Percentiles rank a stretch among this genome's conserved stretches.
These are phyloP conservation scores for Globia sparganii DNA, from an alignment of 2,888 invertebrate species.

Conservation along the genomic window DNA sequence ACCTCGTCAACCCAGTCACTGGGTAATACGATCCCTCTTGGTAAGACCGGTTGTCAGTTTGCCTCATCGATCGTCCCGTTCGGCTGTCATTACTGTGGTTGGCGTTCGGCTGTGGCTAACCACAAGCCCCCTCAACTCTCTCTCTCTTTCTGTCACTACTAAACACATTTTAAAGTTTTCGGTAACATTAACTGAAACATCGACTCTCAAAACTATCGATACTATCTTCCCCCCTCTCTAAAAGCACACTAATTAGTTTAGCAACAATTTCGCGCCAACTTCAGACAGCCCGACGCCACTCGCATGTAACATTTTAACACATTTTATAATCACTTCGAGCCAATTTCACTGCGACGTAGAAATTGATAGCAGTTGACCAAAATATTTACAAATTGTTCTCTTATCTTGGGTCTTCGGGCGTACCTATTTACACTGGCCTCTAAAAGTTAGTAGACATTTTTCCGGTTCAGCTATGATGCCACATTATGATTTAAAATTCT, in stretches of 20 bases:
- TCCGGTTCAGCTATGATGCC: no score
- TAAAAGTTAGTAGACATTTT: no score
- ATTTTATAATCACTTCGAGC: conserved; percentile 37
- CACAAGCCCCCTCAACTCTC: no score
- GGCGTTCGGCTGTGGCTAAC: no score
- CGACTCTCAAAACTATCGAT: conserved; percentile 37
- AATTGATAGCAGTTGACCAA: conserved; percentile 30
- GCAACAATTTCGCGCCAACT: conserved; percentile 37
- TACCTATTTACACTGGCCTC: no score
- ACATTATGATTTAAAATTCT: no score
- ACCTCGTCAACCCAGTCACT: no score
- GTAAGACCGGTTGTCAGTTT: no score
- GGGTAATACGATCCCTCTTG: no score
- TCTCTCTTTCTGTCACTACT: not conserved
- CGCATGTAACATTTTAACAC: conserved; percentile 23
- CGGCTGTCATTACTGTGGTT: no score
- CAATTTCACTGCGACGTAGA: conserved; percentile 43
- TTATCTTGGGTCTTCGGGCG: conserved; percentile 23
- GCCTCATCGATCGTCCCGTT: no score
- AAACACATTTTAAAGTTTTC: not conserved
- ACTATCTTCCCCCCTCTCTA: conserved; percentile 15
- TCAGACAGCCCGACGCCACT: conserved; percentile 57
- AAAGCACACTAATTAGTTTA: conserved; percentile 47
- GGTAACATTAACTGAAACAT: not conserved
- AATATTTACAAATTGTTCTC: conserved; percentile 55